Base-by-base conservation (phyloP, 2,797 vertebrate genomes). In the Lepilemur ruficaudatus region DNA sequence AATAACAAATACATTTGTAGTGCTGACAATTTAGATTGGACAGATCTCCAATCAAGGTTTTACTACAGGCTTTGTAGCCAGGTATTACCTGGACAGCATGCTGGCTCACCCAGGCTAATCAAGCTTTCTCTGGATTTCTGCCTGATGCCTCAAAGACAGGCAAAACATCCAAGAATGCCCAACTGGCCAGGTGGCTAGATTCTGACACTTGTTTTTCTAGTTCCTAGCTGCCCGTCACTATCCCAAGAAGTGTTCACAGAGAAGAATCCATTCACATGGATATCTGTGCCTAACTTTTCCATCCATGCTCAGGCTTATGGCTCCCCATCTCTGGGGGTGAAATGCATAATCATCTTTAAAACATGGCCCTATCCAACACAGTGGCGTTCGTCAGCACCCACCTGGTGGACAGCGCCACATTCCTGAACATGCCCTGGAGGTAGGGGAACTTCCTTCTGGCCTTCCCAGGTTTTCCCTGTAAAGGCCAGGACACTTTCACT, bases 341-440 rank as follows among this genome's bases (percentile, higher is more conserved):
- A 96, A 89, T 82, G 35, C 23, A 41, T 30, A 59, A 61, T 59
- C 89, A 23, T n/a, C 67, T 94, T 85, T 88, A 85, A 92, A 89
- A 80, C 76, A 82, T 30, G 28, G 65, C 57, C 48, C 69, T 93
- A 89, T 2, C 9, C 61, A 93, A 84, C 79, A 55, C 91, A 96
- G 48, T 6, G 61, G 81, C 22, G 38, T 17, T 43, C 13, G 75
- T 97, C 97, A 98, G 97, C 97, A 98, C 97, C 92, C 63, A 70
- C 0, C 0, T 23, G 17, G 80, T 97, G 97, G 97, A 98, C 97
- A 98, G 97, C 97, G 91, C 97, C 97, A 23, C 80, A 57, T 48
- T 38, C 41, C 57, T 73, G 46, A 48, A 48, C 23, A 2, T 0
- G 46, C n/a, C 59, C 65, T 20, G 12, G 43, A 80, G 73, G 65